A percentile compares a stretch with the other conserved stretches of the same genome.
Evolutionary conservation across 2,113 vertebrate species (phyloP).

Genomic region (Istiophorus platypterus): DNA sequence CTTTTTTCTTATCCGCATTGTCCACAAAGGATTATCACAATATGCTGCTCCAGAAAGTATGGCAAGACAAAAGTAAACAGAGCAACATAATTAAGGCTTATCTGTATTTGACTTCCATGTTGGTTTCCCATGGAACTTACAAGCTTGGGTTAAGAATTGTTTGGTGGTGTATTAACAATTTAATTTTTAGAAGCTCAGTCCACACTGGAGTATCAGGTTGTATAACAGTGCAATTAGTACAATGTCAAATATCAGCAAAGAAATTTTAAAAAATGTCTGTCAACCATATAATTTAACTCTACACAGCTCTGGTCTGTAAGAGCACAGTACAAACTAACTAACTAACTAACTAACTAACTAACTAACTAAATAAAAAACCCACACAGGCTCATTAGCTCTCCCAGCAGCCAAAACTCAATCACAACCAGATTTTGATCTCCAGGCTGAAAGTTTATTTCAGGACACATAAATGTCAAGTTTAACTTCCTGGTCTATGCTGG

Average conservation of each 20-base stretch:
- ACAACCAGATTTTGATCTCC: constrained; percentile 28
- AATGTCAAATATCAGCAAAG: background rate
- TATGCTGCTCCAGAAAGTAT: constrained; percentile 35
- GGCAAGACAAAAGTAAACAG: constrained; percentile 16
- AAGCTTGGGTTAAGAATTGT: background rate
- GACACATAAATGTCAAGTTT: constrained; percentile 41
- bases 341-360: background rate
- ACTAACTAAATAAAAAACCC: too few relatives aligned
- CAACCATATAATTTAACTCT: background rate
- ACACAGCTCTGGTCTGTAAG: background rate
- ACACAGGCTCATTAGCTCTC: background rate
- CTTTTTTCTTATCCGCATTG: constrained; percentile 25
- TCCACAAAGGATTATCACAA: constrained; percentile 46
- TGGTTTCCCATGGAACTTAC: background rate
- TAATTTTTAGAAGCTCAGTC: background rate
- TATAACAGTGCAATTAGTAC: background rate
- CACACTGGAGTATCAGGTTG: background rate
- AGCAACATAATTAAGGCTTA: constrained; percentile 41
- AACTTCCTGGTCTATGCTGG: constrained; percentile 69
- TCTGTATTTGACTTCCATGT: background rate
- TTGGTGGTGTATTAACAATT: background rate
- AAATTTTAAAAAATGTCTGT: constrained; percentile 13
- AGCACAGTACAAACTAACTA: background rate
- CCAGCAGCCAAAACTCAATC: constrained; percentile 26
- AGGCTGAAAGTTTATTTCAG: constrained; percentile 32